Conservation (phyloP, 2,797 vertebrate species). For the Sebastes reedi region DNA sequence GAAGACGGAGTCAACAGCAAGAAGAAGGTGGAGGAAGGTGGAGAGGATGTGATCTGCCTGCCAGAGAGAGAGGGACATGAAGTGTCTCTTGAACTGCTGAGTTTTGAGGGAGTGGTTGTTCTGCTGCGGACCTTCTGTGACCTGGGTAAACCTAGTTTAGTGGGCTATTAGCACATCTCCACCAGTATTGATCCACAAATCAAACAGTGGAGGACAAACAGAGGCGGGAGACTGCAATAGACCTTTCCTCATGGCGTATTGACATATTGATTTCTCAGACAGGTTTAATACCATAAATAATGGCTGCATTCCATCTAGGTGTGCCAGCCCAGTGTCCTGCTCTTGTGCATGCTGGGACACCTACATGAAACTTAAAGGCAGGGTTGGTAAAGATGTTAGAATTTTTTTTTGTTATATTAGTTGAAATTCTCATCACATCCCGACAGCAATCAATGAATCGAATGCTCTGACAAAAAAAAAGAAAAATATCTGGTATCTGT, state of each 20-base stretch:
- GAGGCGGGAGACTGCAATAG: background rate
- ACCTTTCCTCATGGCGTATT: background rate
- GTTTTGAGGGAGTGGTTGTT: background rate
- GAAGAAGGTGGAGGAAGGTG: too few relatives aligned
- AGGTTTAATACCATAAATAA: too few relatives aligned
- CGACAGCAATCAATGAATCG: fast-evolving
- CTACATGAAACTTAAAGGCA: background rate
- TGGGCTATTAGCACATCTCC: background rate
- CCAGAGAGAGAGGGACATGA: too few relatives aligned
- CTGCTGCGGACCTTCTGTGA: background rate
- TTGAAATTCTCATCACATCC: too few relatives aligned
- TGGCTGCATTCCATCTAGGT: too few relatives aligned
- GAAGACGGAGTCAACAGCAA: too few relatives aligned
- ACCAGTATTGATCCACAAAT: constrained; percentile 1
- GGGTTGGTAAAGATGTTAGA: too few relatives aligned
- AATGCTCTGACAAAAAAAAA: too few relatives aligned
- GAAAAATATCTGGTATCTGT: too few relatives aligned
- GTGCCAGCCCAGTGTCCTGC: background rate
- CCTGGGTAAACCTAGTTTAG: background rate
- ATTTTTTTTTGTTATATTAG: too few relatives aligned
- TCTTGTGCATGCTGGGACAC: background rate
- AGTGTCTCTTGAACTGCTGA: background rate
- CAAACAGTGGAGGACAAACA: background rate
- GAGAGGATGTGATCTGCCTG: too few relatives aligned
- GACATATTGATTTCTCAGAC: background rate